Percentiles rank a stretch among this genome's conserved stretches.
Evolutionary conservation across 2,797 vertebrate genomes (phyloP).

Genomic region (Eulemur rubriventer): DNA sequence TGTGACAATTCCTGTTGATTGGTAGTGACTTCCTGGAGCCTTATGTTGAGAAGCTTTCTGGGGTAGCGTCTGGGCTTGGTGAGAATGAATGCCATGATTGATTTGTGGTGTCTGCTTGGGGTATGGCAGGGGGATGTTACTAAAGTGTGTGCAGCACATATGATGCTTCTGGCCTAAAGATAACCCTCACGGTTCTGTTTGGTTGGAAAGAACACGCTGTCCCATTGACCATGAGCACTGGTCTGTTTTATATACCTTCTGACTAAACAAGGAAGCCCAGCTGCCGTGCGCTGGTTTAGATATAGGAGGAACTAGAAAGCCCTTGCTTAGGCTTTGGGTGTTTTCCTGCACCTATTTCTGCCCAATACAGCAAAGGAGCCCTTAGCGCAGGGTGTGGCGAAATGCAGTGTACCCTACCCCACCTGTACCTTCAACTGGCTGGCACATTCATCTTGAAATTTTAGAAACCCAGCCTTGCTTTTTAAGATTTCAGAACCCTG

Average conservation of each 20-base stretch:
- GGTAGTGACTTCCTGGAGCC: background rate
- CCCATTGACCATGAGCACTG: background rate
- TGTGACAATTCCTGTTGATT: background rate
- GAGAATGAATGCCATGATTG: background rate
- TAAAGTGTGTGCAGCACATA: background rate
- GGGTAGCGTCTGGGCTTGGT: background rate
- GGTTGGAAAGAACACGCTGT: background rate
- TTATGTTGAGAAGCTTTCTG: background rate
- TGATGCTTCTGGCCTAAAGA: background rate
- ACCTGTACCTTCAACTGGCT: background rate
- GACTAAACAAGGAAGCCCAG: background rate
- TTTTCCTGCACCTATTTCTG: background rate
- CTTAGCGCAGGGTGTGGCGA: background rate
- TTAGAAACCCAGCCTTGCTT: background rate
- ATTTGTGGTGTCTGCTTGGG: slow-evolving; percentile 10
- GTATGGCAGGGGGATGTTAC: background rate
- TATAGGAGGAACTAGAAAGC: background rate
- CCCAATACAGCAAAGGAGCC: background rate
- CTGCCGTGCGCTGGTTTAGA: background rate
- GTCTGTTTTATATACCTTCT: background rate
- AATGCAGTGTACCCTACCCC: background rate
- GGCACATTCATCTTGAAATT: slow-evolving; percentile 6
- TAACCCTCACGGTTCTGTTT: background rate
- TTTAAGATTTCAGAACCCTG: background rate
- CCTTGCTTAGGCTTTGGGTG: background rate